These are phyloP conservation scores for Halisarca cf. caerulea DNA, from an alignment of 37 sponge, comb jelly and placozoan genomes.

Conservation along the genomic window DNA sequence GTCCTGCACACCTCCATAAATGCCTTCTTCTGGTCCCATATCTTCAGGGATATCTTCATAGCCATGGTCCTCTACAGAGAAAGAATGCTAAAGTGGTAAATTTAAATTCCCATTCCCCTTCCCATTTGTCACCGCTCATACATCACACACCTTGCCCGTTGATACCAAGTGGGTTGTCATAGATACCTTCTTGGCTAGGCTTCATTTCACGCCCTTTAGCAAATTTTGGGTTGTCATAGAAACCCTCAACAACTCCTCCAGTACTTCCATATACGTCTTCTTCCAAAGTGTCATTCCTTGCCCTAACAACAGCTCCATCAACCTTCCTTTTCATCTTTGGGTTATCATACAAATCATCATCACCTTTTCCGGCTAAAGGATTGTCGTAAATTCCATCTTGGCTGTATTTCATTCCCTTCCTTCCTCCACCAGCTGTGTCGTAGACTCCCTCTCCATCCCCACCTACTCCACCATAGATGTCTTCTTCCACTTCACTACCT, in stretches of 20 bases:
- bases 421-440: neutral
- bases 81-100: neutral
- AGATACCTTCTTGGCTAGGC: conserved; percentile 20
- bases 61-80: neutral
- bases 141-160: neutral
- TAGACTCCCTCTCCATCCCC: neutral
- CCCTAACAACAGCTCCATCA: neutral
- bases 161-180: conserved; percentile 23
- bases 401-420: conserved; percentile 14
- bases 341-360: conserved; percentile 1
- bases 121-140: neutral
- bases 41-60: neutral
- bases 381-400: conserved; percentile 37
- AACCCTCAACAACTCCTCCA: neutral
- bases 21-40: neutral
- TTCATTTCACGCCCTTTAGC: neutral
- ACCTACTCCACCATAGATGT: conserved; percentile 21
- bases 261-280: conserved; percentile 20
- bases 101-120: neutral
- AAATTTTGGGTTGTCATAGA: conserved; percentile 22
- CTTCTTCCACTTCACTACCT: neutral
- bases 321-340: neutral
- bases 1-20: neutral
- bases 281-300: neutral
- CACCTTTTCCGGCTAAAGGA: neutral